Conservation (phyloP, 2,888 invertebrate species). For the Camptogramma bilineatum region DNA sequence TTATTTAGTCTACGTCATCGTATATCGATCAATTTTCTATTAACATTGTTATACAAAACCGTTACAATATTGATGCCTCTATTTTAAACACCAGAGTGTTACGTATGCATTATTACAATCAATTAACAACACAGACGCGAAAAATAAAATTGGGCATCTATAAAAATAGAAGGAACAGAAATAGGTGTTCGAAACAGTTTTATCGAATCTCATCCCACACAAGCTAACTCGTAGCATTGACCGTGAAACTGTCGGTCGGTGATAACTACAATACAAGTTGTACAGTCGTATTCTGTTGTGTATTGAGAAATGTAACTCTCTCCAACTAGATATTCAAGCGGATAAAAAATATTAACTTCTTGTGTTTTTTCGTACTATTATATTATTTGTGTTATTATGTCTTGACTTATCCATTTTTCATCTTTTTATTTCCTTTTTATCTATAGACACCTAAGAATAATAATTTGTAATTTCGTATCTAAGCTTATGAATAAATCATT, state of each 20-base stretch:
- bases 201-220: slow-evolving; percentile 3
- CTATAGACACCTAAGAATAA: too few species aligned
- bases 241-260: slow-evolving; percentile 32
- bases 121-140: not conserved
- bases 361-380: too few species aligned
- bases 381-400: too few species aligned
- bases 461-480: too few species aligned
- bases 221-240: slow-evolving; percentile 29
- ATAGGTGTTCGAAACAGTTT: slow-evolving; percentile 13
- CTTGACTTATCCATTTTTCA: too few species aligned
- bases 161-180: slow-evolving; percentile 30
- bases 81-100: not conserved
- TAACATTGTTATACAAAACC: not conserved
- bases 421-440: too few species aligned
- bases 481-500: too few species aligned
- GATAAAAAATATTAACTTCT: too few species aligned
- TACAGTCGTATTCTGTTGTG: not conserved
- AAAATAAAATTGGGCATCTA: slow-evolving; percentile 31
- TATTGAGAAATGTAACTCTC: not conserved
- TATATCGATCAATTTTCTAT: not conserved
- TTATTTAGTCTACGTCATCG: too few species aligned
- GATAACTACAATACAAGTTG: not conserved
- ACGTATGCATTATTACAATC: not conserved
- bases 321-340: too few species aligned
- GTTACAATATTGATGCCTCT: not conserved